Evolutionary conservation across 92 coral and sea anemone genomes (phyloP).

Genomic region (Siderastrea siderea): DNA sequence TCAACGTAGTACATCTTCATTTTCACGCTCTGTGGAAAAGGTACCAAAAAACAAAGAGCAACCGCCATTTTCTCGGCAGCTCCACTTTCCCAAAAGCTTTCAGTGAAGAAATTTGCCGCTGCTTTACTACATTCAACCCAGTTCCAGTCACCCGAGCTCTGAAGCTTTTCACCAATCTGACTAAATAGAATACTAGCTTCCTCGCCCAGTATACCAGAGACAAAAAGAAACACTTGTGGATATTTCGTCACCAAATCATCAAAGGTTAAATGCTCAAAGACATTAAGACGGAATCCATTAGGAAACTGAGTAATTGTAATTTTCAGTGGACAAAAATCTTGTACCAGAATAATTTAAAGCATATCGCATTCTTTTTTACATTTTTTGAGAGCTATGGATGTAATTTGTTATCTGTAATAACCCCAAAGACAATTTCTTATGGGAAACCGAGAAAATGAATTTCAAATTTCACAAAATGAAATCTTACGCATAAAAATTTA

Average conservation of each 20-base stretch:
- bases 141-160: background rate
- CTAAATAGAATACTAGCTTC: background rate
- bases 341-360: too few relatives aligned
- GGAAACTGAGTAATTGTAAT: too few relatives aligned
- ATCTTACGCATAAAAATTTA: too few relatives aligned
- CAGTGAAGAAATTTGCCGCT: background rate
- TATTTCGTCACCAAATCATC: background rate
- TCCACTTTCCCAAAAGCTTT: background rate
- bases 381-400: too few relatives aligned
- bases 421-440: too few relatives aligned
- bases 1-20: background rate
- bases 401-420: too few relatives aligned
- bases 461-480: too few relatives aligned
- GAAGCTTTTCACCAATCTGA: background rate
- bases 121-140: background rate
- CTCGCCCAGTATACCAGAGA: background rate
- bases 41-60: background rate
- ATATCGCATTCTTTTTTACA: too few relatives aligned
- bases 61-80: background rate
- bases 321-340: too few relatives aligned
- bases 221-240: slow-evolving; percentile 6
- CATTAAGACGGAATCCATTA: too few relatives aligned
- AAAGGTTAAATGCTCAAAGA: background rate
- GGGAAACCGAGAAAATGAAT: too few relatives aligned
- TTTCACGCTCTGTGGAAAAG: background rate